Evolutionary conservation across 2,888 invertebrate genomes (phyloP), one percentile per base, ranked within the genome.

Genomic region (Tachystola acroxantha): DNA sequence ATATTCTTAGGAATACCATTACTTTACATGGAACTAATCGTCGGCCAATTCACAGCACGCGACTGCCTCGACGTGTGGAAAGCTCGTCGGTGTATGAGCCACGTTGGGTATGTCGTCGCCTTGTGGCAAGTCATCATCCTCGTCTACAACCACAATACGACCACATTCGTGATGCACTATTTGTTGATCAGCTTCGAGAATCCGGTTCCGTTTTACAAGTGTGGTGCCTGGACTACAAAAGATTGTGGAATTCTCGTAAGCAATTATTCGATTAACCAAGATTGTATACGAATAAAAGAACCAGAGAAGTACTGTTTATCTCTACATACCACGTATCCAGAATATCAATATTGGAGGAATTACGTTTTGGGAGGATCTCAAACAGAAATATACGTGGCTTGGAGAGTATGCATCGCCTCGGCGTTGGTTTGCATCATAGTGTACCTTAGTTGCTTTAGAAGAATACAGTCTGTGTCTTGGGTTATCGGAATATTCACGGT

Each of bases 181-280:
- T 62, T 82, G n/a, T 46, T 84, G 7, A 66, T 84, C 39, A 77
- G 69, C 36, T 81, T 84, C 16, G 80, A 85, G 48, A 60, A 61
- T 10, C 76, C 77, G 0, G 53, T 75, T 14, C 82, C 81, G 2
- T 85, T 64, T 45, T 68, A 67, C 37, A 37, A 46, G 0, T 85
- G 85, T 37, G 81, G 81, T 1, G 19, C 36, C 0, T 79, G 78
- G 80, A 42, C 70, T 4, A 54, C 50, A 0, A 34, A 27, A 2
- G 39, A 62, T 9, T 84, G 85, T 40, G 50, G 76, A 13, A 68
- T 71, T 24, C 41, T 78, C 0, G 20, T 32, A 1, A 33, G 26
- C 10, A 85, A 85, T 43, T 76, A 66, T 42, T 68, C 79, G 1
- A 54, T 81, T 6, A 71, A 76, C 35, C 63, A 69, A 44, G 67